phyloP scores from a whole-genome alignment of 2,797 vertebrate genomes.

The Enteromius mattozi region DNA sequence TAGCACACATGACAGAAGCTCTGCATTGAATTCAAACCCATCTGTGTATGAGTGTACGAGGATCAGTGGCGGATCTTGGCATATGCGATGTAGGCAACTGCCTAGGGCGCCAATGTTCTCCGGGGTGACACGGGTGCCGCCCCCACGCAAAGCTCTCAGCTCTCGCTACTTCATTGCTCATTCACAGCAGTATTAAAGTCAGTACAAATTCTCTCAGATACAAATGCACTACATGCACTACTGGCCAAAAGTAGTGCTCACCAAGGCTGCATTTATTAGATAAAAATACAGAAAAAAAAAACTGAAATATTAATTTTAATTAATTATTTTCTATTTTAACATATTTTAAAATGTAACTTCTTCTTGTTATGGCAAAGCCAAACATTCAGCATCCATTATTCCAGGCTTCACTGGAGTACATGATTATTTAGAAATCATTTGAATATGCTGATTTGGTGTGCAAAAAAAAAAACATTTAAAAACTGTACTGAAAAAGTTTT shows the following conservation, averaged over 20 bases:
- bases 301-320: not conserved
- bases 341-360: not conserved
- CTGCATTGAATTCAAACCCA: slow-evolving; percentile 5
- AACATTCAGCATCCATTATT: not conserved
- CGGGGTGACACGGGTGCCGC: slow-evolving; percentile 22
- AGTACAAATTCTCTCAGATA: not conserved
- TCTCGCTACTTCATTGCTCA: slow-evolving; percentile 16
- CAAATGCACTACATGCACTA: not conserved
- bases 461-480: not conserved
- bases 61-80: slow-evolving; percentile 40
- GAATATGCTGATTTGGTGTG: not conserved
- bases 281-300: not conserved
- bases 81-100: slow-evolving; percentile 7
- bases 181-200: not conserved
- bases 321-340: not conserved
- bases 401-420: not conserved
- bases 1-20: slow-evolving; percentile 14
- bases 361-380: not conserved
- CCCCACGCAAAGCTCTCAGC: slow-evolving; percentile 17
- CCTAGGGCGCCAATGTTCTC: slow-evolving; percentile 21
- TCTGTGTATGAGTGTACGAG: slow-evolving; percentile 12
- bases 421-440: not conserved
- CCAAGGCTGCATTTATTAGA: not conserved
- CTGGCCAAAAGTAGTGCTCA: not conserved
- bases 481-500: not conserved